Percentiles rank a stretch among this genome's conserved stretches.
Conservation (phyloP, 2,888 invertebrate species). For the Rhagonycha lutea region DNA sequence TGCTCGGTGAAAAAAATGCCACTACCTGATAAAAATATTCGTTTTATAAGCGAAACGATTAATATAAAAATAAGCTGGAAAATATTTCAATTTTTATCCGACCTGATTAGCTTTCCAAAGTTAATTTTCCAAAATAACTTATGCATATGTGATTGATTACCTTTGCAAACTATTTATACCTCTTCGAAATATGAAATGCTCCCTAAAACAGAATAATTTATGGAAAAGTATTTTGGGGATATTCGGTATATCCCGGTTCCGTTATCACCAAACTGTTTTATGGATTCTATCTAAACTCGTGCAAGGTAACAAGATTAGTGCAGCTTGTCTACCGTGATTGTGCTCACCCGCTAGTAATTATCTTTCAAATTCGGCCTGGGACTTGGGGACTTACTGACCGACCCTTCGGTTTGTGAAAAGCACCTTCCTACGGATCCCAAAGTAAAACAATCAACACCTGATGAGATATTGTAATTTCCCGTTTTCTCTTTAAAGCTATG, state of each 20-base stretch:
- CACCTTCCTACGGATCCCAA: conserved; percentile 26
- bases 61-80: conserved; percentile 1
- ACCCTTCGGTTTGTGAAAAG: conserved; percentile 24
- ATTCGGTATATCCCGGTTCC: conserved; percentile 16
- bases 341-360: conserved; percentile 53
- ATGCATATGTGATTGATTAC: background rate
- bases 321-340: conserved; percentile 49
- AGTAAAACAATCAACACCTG: conserved; percentile 39
- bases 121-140: background rate
- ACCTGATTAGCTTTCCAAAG: background rate
- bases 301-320: conserved; percentile 52
- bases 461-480: conserved; percentile 32
- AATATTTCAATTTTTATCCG: background rate
- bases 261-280: conserved; percentile 26
- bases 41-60: conserved; percentile 1
- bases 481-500: conserved; percentile 14
- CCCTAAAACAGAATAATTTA: background rate
- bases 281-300: conserved; percentile 42
- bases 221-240: conserved; percentile 3
- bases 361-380: conserved; percentile 55
- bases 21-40: conserved; percentile 3
- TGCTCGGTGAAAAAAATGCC: background rate
- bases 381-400: conserved; percentile 48
- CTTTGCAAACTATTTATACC: background rate
- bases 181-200: background rate